Evolutionary conservation across 2,797 vertebrate species (phyloP).

Genomic region (Erethizon dorsatum): DNA sequence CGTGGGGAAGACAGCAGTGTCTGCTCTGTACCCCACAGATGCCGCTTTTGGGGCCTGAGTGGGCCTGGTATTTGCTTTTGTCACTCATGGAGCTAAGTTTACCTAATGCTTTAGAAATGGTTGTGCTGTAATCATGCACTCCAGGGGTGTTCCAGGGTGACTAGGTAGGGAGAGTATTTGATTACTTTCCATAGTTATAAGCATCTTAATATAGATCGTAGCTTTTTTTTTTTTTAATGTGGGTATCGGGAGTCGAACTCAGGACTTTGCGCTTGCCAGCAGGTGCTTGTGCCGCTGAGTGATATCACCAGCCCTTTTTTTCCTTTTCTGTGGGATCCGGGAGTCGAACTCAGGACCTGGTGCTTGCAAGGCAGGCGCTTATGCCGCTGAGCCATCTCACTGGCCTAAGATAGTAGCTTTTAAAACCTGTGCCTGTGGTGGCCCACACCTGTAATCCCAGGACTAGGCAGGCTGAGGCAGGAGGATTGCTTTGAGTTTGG

Average conservation of each 20-base stretch:
- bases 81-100: neutral
- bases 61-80: neutral
- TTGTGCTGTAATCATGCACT: neutral
- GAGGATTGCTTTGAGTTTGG: neutral
- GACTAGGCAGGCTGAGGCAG: neutral
- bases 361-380: too few relatives aligned
- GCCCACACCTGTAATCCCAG: neutral
- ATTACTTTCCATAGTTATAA: neutral
- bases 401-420: neutral
- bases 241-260: too few relatives aligned
- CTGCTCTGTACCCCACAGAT: neutral
- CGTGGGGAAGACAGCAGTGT: neutral
- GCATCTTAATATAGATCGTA: neutral
- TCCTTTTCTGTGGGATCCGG: too few relatives aligned
- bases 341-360: too few relatives aligned
- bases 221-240: too few relatives aligned
- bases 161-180: neutral
- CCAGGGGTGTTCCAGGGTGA: neutral
- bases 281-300: too few relatives aligned
- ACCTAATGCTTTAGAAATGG: neutral
- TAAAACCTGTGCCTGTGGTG: neutral
- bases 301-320: too few relatives aligned
- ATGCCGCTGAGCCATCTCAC: too few relatives aligned
- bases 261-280: too few relatives aligned
- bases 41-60: neutral